A percentile compares a stretch with the other conserved stretches of the same genome.
These are phyloP conservation scores for Coturnix japonica DNA, from an alignment of 2,113 vertebrate species.

Conservation along the genomic window DNA sequence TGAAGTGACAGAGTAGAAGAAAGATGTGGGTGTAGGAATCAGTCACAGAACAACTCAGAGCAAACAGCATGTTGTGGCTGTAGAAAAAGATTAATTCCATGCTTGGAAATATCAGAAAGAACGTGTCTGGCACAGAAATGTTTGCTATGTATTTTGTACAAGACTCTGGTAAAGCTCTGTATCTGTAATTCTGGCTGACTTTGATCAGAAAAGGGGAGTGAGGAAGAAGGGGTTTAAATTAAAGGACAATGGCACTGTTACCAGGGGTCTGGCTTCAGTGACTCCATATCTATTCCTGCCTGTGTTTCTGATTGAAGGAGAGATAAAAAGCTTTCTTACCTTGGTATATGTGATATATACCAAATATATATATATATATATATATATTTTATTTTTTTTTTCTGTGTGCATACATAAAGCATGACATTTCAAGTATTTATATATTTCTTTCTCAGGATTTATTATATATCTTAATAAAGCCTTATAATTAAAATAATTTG, in stretches of 20 bases:
- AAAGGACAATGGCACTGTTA: neutral
- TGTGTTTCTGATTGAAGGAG: neutral
- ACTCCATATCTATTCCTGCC: neutral
- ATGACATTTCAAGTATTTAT: neutral
- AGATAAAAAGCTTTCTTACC: neutral
- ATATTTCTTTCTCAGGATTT: neutral
- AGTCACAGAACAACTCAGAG: neutral
- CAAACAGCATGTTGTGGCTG: neutral
- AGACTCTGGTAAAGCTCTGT: neutral
- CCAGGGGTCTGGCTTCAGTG: rapidly evolving
- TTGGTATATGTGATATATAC: neutral
- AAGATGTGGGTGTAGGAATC: neutral
- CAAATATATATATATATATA: too few species aligned
- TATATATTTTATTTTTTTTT: neutral
- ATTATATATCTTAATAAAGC: neutral
- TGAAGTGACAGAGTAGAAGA: neutral
- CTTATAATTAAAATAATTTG: neutral
- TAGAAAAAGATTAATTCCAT: neutral
- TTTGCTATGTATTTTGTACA: neutral
- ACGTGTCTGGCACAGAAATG: neutral
- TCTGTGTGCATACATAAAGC: neutral
- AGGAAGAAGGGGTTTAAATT: neutral
- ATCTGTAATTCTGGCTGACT: neutral
- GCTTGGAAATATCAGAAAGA: neutral
- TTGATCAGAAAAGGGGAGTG: neutral